Conservation (phyloP, 2,797 vertebrate genomes). For the Chiroxiphia lanceolata region DNA sequence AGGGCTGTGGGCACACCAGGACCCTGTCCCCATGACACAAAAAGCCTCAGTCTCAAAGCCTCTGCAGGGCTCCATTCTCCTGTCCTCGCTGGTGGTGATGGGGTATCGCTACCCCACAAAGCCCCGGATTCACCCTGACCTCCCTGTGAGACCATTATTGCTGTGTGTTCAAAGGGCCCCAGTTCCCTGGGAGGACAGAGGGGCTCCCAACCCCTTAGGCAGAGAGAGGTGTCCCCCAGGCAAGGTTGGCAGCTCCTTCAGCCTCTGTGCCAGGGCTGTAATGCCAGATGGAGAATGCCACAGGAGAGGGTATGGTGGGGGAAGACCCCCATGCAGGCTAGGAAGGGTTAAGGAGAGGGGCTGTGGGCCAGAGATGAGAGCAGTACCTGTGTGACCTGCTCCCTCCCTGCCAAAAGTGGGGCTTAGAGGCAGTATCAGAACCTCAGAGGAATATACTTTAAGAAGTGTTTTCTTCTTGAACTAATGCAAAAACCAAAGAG, state of each 20-base stretch:
- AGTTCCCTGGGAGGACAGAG: not conserved
- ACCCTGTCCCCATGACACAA: not conserved
- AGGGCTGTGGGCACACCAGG: not conserved
- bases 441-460: not conserved
- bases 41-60: not conserved
- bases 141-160: not conserved
- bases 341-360: not conserved
- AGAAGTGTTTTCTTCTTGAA: not conserved
- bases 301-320: not conserved
- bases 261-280: not conserved
- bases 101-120: not conserved
- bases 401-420: not conserved
- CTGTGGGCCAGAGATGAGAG: not conserved
- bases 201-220: not conserved
- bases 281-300: fast-evolving
- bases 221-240: not conserved
- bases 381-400: not conserved
- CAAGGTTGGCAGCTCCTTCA: not conserved
- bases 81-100: not conserved
- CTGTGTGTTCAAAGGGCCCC: not conserved
- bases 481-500: conserved; percentile 18
- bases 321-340: fast-evolving
- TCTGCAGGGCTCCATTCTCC: fast-evolving
- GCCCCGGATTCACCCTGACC: not conserved
- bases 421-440: not conserved